Conservation (phyloP, 2,797 vertebrate genomes). For the Urocyon cinereoargenteus region DNA sequence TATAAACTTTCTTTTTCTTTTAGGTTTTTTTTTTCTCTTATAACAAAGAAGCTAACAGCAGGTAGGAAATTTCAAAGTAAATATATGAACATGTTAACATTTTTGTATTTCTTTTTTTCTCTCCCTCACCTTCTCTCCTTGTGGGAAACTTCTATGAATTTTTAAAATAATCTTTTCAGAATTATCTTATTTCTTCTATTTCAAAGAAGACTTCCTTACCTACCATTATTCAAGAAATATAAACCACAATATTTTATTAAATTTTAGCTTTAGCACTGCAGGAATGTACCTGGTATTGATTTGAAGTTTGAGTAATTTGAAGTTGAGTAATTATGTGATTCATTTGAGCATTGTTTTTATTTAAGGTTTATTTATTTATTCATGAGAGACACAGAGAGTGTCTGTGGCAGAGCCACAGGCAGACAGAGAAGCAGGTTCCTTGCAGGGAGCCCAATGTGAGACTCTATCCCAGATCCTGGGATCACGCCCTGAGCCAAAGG, state of each 20-base stretch:
- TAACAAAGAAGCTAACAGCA: neutral
- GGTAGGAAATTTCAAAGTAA: conserved; percentile 63
- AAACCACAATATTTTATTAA: conserved; percentile 64
- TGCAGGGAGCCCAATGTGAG: too few species aligned
- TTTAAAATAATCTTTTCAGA: conserved; percentile 73
- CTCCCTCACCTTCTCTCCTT: neutral
- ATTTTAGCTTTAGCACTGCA: conserved; percentile 67
- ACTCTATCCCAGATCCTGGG: too few species aligned
- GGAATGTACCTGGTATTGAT: conserved; percentile 43
- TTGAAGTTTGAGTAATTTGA: conserved; percentile 68
- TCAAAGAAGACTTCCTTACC: neutral
- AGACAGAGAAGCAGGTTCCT: too few species aligned
- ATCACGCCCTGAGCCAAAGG: too few species aligned
- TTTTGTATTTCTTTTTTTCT: neutral
- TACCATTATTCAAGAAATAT: conserved; percentile 65
- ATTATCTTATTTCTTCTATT: conserved; percentile 40
- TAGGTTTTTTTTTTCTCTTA: neutral
- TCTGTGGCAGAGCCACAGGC: too few species aligned
- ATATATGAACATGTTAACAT: neutral
- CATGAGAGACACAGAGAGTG: too few species aligned
- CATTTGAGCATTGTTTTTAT: conserved; percentile 70
- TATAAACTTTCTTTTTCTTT: neutral
- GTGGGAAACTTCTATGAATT: conserved; percentile 65
- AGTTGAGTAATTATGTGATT: conserved; percentile 44
- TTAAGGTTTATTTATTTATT: too few species aligned